Evolutionary conservation across 2,797 vertebrate species (phyloP).

Genomic region (Bucorvus abyssinicus): DNA sequence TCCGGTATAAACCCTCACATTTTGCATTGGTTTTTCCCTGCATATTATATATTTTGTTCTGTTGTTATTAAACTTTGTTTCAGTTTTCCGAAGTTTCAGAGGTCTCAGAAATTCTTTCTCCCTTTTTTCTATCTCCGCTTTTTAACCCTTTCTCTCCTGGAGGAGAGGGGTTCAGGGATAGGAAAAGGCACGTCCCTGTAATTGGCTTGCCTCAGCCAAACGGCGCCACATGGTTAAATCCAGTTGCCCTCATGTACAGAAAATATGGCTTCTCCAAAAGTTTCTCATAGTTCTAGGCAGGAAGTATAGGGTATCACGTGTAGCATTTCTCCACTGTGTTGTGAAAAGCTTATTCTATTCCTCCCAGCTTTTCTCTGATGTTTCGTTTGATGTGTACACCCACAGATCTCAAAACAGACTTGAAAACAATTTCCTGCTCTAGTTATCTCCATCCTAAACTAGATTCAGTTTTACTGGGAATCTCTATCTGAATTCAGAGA

Average conservation of each 20-base stretch:
- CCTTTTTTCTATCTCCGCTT: no score
- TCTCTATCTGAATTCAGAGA: not conserved
- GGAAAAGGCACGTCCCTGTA: no score
- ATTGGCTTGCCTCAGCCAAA: no score
- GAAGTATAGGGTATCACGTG: not conserved
- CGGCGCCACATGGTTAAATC: no score
- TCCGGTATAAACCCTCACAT: no score
- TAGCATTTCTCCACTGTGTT: not conserved
- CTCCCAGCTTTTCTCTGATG: not conserved
- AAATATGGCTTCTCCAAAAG: not conserved
- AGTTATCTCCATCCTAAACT: not conserved
- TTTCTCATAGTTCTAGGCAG: not conserved
- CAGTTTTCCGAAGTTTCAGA: no score
- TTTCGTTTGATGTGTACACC: not conserved
- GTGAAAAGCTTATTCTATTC: not conserved
- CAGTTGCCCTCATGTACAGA: accelerated
- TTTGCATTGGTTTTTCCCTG: no score
- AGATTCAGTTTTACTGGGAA: not conserved
- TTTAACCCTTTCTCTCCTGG: no score
- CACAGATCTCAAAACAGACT: not conserved
- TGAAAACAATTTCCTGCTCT: not conserved
- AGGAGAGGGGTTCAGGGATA: no score
- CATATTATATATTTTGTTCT: no score
- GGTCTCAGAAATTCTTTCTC: no score
- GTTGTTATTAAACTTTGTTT: no score